phyloP scores from a whole-genome alignment of 2,888 invertebrate species.

The Gastracanthus pulcherrimus region DNA sequence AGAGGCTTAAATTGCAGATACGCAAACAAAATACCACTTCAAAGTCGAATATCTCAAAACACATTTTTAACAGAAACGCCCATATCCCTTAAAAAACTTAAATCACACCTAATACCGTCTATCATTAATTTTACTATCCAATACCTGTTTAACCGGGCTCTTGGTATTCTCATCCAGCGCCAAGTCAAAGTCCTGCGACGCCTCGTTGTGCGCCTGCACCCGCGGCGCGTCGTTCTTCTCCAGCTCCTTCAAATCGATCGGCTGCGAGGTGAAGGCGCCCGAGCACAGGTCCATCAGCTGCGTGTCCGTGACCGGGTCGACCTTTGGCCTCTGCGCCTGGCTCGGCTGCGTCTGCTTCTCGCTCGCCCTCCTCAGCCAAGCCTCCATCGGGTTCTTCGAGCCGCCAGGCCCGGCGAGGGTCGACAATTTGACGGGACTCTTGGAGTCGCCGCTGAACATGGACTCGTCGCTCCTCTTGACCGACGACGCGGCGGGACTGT shows the following conservation, averaged over 20 bases:
- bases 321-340: not conserved
- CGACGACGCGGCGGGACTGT: not conserved
- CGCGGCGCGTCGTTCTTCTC: conserved; percentile 62
- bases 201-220: conserved; percentile 78
- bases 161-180: conserved; percentile 68
- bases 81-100: no score
- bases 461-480: conserved; percentile 48
- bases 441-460: conserved; percentile 44
- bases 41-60: no score
- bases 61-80: no score
- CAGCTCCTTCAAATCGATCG: conserved; percentile 65
- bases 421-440: conserved; percentile 22
- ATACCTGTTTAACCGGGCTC: conserved; percentile 62
- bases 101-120: no score
- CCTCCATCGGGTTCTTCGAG: conserved; percentile 45
- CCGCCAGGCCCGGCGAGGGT: not conserved
- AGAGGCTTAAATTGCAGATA: no score
- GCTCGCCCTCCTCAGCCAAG: conserved; percentile 39
- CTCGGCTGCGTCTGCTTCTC: not conserved
- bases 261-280: conserved; percentile 78
- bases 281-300: conserved; percentile 78
- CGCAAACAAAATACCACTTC: no score
- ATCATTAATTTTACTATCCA: no score
- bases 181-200: conserved; percentile 64
- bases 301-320: conserved; percentile 62